A percentile compares a stretch with the other conserved stretches of the same genome.
Evolutionary conservation across 2,113 vertebrate genomes (phyloP).

Genomic region (Stictonetta naevosa): DNA sequence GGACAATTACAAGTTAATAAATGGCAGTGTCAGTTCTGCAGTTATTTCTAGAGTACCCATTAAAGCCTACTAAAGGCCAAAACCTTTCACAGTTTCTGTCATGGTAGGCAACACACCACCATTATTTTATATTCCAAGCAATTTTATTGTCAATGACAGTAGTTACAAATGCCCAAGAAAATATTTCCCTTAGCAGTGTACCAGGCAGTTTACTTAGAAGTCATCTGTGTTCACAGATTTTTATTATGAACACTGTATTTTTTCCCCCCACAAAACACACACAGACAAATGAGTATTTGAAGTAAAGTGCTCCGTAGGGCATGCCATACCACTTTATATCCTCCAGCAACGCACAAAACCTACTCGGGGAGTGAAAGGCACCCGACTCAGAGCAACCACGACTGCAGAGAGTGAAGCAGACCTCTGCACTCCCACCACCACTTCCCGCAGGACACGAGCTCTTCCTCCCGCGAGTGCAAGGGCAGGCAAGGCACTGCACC

Average conservation of each 20-base stretch:
- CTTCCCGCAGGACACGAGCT: rapidly evolving
- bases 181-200: slow-evolving; percentile 19
- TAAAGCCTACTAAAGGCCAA: slow-evolving; percentile 63
- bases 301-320: neutral
- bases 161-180: slow-evolving; percentile 32
- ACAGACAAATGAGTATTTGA: rapidly evolving
- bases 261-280: neutral
- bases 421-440: rapidly evolving
- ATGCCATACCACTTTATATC: neutral
- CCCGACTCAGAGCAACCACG: rapidly evolving
- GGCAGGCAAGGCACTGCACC: neutral
- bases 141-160: slow-evolving; percentile 65
- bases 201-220: neutral
- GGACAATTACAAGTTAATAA: slow-evolving; percentile 71
- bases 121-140: slow-evolving; percentile 64
- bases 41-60: slow-evolving; percentile 35
- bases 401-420: neutral
- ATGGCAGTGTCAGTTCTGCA: slow-evolving; percentile 14
- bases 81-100: slow-evolving; percentile 39
- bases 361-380: neutral
- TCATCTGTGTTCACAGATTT: neutral
- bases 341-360: neutral
- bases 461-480: rapidly evolving
- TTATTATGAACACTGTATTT: neutral
- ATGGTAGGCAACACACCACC: slow-evolving; percentile 29